Evolutionary conservation across 2,888 invertebrate genomes (phyloP).

Genomic region (Aproaerema taeniolella): DNA sequence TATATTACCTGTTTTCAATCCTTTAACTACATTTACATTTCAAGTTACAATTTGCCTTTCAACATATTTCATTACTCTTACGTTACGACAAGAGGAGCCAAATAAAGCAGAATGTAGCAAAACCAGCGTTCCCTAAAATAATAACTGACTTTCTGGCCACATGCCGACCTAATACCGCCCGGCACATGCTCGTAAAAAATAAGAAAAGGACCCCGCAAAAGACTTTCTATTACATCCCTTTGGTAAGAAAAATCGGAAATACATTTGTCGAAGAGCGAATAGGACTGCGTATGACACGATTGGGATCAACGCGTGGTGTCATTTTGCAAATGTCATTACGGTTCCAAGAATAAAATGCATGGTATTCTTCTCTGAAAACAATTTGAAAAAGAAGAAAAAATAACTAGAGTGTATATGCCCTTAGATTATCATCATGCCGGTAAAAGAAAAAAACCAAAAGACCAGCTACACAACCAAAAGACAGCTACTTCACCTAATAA

Average conservation of each 20-base stretch:
- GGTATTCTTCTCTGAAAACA: too few relatives aligned
- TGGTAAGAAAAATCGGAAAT: conserved; percentile 57
- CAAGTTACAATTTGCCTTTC: too few relatives aligned
- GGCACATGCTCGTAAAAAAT: conserved; percentile 63
- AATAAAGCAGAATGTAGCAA: conserved; percentile 40
- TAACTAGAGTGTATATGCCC: too few relatives aligned
- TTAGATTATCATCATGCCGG: too few relatives aligned
- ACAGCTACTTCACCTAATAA: too few relatives aligned
- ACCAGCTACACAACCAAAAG: too few relatives aligned
- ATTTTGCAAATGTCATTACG: conserved; percentile 8
- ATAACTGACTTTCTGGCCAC: conserved; percentile 60
- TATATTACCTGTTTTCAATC: too few relatives aligned
- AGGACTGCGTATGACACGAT: conserved; percentile 28
- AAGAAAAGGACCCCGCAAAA: conserved; percentile 64
- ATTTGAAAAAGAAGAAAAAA: too few relatives aligned
- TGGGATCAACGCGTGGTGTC: conserved; percentile 19
- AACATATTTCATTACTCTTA: conserved; percentile 19
- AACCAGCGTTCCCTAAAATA: conserved; percentile 44
- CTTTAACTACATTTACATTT: too few relatives aligned
- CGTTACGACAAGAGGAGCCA: conserved; percentile 29
- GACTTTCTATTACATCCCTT: conserved; percentile 60
- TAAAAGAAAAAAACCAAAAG: too few relatives aligned
- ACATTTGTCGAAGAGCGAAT: conserved; percentile 49
- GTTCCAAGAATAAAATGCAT: too few relatives aligned
- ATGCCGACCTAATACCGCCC: conserved; percentile 63